Evolutionary conservation across 92 coral and sea anemone species (phyloP).

Genomic region (Porites lobata): DNA sequence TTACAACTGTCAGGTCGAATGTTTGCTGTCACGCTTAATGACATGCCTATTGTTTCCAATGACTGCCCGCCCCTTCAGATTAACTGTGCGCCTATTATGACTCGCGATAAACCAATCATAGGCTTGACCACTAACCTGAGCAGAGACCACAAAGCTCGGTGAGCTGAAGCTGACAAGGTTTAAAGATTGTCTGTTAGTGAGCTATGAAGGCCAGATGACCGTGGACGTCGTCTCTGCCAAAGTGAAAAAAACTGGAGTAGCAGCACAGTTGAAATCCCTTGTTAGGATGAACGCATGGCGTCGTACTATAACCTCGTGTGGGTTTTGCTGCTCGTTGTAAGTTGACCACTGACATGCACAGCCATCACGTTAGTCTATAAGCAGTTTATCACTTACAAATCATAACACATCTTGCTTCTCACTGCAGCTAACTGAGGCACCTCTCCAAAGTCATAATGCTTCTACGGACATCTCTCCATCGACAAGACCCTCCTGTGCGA

Average conservation of each 20-base stretch:
- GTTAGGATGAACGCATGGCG: conserved; percentile 84
- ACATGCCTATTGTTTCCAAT: conserved; percentile 68
- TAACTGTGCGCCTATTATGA: conserved; percentile 77
- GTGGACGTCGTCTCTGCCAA: conserved; percentile 12
- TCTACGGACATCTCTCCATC: conserved; percentile 17
- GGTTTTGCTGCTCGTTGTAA: conserved; percentile 64
- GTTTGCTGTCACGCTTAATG: conserved; percentile 77
- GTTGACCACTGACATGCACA: conserved; percentile 31
- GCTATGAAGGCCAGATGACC: conserved; percentile 85
- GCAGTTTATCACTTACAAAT: conserved; percentile 28
- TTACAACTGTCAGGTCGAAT: conserved; percentile 57
- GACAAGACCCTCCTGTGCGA: conserved; percentile 43
- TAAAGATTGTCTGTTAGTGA: conserved; percentile 79
- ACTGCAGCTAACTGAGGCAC: conserved; percentile 48
- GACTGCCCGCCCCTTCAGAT: conserved; percentile 61
- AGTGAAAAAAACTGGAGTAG: conserved; percentile 6
- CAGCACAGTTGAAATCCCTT: conserved; percentile 17
- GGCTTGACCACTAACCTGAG: conserved; percentile 65
- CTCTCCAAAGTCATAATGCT: conserved; percentile 41
- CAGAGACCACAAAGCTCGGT: conserved; percentile 65
- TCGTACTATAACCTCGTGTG: conserved; percentile 47
- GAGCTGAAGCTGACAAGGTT: conserved; percentile 73
- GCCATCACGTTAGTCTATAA: conserved; percentile 39
- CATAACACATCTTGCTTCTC: conserved; percentile 46
- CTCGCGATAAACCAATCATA: conserved; percentile 80